These are phyloP conservation scores for Cyaniris semiargus DNA, from an alignment of 2,888 invertebrate genomes.

Conservation along the genomic window DNA sequence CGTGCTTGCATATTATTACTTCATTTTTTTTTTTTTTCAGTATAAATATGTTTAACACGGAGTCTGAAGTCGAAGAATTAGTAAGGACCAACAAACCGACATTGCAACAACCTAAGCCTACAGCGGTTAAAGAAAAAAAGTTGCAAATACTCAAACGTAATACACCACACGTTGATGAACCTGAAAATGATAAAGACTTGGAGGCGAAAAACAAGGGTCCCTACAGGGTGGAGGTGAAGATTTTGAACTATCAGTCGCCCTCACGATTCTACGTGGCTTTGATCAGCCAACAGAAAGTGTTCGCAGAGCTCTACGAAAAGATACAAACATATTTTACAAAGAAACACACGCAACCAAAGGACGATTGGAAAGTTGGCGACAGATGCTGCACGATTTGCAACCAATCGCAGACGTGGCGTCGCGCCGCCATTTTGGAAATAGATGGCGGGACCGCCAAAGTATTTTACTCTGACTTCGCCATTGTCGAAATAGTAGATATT, in stretches of 20 bases:
- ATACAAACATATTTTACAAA: constrained; percentile 78
- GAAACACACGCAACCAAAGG: constrained; percentile 48
- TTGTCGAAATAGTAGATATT: constrained; percentile 68
- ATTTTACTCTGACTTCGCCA: constrained; percentile 84
- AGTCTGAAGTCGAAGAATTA: constrained; percentile 51
- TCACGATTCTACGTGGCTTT: constrained; percentile 82
- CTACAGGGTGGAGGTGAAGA: constrained; percentile 69
- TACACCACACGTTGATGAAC: constrained; percentile 40
- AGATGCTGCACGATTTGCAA: constrained; percentile 68
- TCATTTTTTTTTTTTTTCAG: constrained; percentile 45
- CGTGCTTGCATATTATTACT: not conserved
- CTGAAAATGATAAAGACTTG: constrained; percentile 51
- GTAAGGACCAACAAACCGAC: constrained; percentile 55
- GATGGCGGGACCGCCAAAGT: constrained; percentile 71
- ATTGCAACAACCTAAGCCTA: constrained; percentile 43
- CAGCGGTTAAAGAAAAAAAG: constrained; percentile 42
- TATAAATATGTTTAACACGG: constrained; percentile 58
- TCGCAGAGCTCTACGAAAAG: constrained; percentile 68
- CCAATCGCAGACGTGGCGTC: constrained; percentile 82
- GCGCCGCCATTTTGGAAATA: constrained; percentile 74
- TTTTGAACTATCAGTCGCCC: constrained; percentile 77
- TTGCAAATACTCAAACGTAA: constrained; percentile 49
- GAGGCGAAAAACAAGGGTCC: constrained; percentile 73
- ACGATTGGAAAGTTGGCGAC: constrained; percentile 75
- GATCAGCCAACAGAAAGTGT: constrained; percentile 65